Evolutionary conservation across 2,113 vertebrate genomes (phyloP).

Genomic region (Hepsetus odoe): DNA sequence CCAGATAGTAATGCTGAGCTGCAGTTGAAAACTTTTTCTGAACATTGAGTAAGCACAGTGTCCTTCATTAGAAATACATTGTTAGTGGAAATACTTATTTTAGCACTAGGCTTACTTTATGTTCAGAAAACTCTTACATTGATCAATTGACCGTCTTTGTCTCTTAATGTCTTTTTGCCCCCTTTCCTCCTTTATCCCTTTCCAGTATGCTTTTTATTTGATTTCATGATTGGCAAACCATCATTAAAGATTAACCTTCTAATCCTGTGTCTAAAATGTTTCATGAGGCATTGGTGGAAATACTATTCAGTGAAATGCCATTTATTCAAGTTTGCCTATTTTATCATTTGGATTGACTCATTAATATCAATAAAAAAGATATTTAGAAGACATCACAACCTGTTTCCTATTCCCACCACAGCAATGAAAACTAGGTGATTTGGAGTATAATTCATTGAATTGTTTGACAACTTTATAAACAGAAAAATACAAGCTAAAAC

Average conservation of each 20-base stretch:
- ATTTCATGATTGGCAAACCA: slow-evolving; percentile 56
- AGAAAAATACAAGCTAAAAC: too few relatives aligned
- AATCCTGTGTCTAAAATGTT: slow-evolving; percentile 45
- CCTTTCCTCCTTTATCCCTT: slow-evolving; percentile 14
- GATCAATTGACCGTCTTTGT: slow-evolving; percentile 56
- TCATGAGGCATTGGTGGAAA: neutral
- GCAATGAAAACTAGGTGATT: too few relatives aligned
- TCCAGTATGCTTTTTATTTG: slow-evolving; percentile 53
- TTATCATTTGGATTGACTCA: too few relatives aligned
- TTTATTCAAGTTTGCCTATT: too few relatives aligned
- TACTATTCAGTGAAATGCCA: neutral
- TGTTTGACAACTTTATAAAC: too few relatives aligned
- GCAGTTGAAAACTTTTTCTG: slow-evolving; percentile 71
- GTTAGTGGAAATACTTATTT: slow-evolving; percentile 5
- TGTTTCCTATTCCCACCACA: too few relatives aligned
- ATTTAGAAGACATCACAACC: too few relatives aligned
- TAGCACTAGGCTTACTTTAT: slow-evolving; percentile 2
- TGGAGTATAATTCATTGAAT: too few relatives aligned
- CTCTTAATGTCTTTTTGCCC: slow-evolving; percentile 35
- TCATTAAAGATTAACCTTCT: slow-evolving; percentile 64
- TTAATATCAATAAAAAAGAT: too few relatives aligned
- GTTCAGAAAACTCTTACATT: slow-evolving; percentile 2
- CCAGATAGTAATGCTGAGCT: slow-evolving; percentile 77
- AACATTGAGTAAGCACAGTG: neutral
- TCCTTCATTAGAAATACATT: neutral